These are phyloP conservation scores for Sinohyriopsis cumingii DNA, from an alignment of 2,888 invertebrate genomes.

Conservation along the genomic window DNA sequence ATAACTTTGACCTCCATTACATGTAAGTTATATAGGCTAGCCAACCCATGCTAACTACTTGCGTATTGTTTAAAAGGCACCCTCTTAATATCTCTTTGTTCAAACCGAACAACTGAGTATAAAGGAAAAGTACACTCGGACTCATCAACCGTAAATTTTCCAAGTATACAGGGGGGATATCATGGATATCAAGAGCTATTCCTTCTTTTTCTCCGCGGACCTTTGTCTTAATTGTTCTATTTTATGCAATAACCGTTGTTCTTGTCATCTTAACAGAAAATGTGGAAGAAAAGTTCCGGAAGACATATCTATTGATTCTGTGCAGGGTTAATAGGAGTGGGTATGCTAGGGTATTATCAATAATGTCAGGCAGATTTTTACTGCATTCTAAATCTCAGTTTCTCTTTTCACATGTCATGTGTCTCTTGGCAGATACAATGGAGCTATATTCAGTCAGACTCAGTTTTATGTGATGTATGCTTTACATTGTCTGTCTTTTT, in stretches of 20 bases:
- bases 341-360: conserved; percentile 4
- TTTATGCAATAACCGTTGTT: conserved; percentile 10
- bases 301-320: conserved; percentile 4
- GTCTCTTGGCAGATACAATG: conserved; percentile 2
- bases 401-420: conserved; percentile 9
- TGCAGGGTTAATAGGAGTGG: conserved; percentile 16
- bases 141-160: conserved; percentile 21
- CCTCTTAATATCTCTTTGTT: conserved; percentile 9
- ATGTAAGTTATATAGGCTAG: conserved; percentile 18
- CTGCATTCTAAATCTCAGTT: conserved; percentile 11
- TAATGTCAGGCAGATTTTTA: conserved; percentile 8
- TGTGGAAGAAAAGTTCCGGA: conserved; percentile 4
- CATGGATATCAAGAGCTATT: conserved; percentile 17
- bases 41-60: conserved; percentile 4
- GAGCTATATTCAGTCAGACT: too few species aligned
- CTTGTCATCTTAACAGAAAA: conserved; percentile 16
- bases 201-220: conserved; percentile 23
- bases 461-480: too few species aligned
- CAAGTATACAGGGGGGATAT: conserved; percentile 23
- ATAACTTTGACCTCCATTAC: conserved; percentile 13
- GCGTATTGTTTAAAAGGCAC: conserved; percentile 19
- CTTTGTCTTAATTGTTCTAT: conserved; percentile 13
- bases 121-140: conserved; percentile 8
- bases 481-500: neutral
- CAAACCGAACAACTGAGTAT: conserved; percentile 13